Conservation (phyloP, 37 sponge, comb jelly and placozoan genomes). For the Theonella swinhoei region DNA sequence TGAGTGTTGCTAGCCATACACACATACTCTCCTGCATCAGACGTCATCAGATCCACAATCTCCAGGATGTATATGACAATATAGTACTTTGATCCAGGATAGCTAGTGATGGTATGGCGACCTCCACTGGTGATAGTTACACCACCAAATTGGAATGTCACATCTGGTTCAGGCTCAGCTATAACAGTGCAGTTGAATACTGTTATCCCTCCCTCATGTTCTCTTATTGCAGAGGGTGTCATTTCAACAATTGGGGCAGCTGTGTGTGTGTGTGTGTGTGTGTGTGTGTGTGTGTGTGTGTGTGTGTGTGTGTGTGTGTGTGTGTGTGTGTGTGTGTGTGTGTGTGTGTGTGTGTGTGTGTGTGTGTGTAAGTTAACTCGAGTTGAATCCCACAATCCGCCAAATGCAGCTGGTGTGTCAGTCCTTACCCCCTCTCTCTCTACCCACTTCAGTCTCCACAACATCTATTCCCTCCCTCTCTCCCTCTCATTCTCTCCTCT, state of each 20-base stretch:
- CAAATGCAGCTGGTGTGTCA: background rate
- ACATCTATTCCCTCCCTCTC: background rate
- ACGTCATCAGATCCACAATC: background rate
- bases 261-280: too few relatives aligned
- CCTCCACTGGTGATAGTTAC: background rate
- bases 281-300: too few relatives aligned
- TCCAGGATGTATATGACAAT: background rate
- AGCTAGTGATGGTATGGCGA: background rate
- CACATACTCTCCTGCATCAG: slow-evolving; percentile 33
- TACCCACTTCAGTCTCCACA: background rate
- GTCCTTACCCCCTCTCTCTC: background rate
- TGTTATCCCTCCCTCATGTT: background rate
- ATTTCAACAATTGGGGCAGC: background rate
- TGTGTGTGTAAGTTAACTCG: too few relatives aligned
- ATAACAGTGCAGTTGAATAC: background rate
- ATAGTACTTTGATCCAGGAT: background rate
- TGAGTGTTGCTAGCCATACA: slow-evolving; percentile 32
- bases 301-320: too few relatives aligned
- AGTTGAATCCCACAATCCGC: too few relatives aligned
- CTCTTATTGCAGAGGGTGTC: background rate
- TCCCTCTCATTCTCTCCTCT: background rate
- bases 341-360: too few relatives aligned
- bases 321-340: too few relatives aligned
- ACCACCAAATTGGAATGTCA: background rate
- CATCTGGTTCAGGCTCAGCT: background rate